Base-by-base conservation (phyloP, 2,888 invertebrate genomes). In the Cepaea hortensis region DNA sequence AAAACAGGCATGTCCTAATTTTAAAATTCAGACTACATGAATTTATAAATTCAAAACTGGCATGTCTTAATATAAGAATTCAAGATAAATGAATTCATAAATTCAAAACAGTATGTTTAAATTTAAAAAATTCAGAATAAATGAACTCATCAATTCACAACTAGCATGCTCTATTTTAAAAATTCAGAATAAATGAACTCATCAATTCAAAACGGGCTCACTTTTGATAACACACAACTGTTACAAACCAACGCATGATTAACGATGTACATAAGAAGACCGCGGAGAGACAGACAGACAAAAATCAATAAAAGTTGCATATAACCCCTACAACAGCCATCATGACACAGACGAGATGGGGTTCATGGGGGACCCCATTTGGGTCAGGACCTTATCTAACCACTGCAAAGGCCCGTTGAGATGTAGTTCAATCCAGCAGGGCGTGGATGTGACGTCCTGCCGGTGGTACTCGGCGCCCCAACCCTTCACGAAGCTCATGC, bases 381-480 rank as follows among this genome's bases (percentile, higher is more conserved):
- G 98, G 15, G 98, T 98, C 88, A 99, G 96, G 87, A 99, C 99
- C 95, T 98, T 98, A 95, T 99, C 99, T 90, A 99, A 95, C 99
- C 99, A 99, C 95, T 98, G 98, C 88, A 99, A 95, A 5, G 99
- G 99, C 11, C 99, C 99, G 93, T 99, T 98, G 61, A 99, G 96
- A 95, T 99, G 99, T 88, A 99, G 97, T 95, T 99, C 99, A 89
- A 99, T 98, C 99, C 99, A 99, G 94, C 99, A 99, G 0, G 99
- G 99, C 0, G 99, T 99, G 81, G 98, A 98, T 0, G 99, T 99
- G 35, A 99, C 99, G 93, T 99, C 99, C 95, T 99, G 99, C 55
- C 99, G 96, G 88, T 99, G 99, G 95, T 99, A 99, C 95, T 99
- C 99, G 23, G 99, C 99, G 65, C 99, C 99, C 99, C 99, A 99